Evolutionary conservation across 2,113 vertebrate species (phyloP), one percentile per base, ranked within the genome.

Genomic region (Ia io): DNA sequence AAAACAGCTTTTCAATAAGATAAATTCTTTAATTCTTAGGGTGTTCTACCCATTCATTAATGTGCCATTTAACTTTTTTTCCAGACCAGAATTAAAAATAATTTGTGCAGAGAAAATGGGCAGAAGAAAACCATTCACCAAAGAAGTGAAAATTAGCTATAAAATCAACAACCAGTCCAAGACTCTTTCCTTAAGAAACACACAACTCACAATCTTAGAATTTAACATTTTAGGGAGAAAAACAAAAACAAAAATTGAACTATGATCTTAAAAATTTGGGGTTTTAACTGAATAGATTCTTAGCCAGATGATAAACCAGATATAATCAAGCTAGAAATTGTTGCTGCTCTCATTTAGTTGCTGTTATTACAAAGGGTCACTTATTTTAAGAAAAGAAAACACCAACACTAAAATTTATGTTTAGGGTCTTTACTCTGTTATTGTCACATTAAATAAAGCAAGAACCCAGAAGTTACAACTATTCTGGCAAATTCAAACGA

Each of bases 211-310:
- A 89, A 30, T 94, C 42, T 92, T 91, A 89, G 37, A 91, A 61
- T 91, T 25, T 42, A 93, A 20, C 28, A 77, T 87, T 94, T 79
- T 71, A 93, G 44, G 44, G 91, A 84, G 37, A 74, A 47, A 90
- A 95, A 51, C n/a, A 69, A 63, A 86, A 61, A 42, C 4, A 22
- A 89, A 67, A 73, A 59, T 25, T 63, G 20, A 85, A 74, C 63
- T 74, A 7, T 90, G 35, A 69, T 74, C 56, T 90, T 11, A 5
- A 53, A 71, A 9, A 2, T 71, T 85, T 42, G 32, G 1, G 1
- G 51, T 96, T 86, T 93, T 83, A 89, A 89, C n/a, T n/a, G 28
- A 83, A 42, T 28, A 86, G 49, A 89, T 88, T 86, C 16, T 96
- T 53, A 89, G 49, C 12, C 56, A 76, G 56, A 85, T 53, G n/a